A percentile compares a stretch with the other conserved stretches of the same genome.
These are phyloP conservation scores for Verasper variegatus DNA, from an alignment of 2,113 vertebrate species.

Conservation along the genomic window DNA sequence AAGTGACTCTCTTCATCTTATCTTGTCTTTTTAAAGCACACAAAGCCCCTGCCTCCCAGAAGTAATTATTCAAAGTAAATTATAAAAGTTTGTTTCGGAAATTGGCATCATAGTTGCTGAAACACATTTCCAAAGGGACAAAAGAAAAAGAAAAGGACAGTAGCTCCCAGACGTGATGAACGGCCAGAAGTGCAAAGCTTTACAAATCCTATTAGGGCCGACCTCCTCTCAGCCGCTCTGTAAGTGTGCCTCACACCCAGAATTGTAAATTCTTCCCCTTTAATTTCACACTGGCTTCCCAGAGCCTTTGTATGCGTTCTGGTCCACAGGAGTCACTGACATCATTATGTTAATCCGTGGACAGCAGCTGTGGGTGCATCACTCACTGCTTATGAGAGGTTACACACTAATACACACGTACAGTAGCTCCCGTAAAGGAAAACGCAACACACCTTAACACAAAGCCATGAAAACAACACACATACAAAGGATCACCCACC, in stretches of 20 bases:
- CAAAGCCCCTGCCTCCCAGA: background rate
- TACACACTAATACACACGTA: conserved; percentile 19
- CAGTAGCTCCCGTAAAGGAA: conserved; percentile 27
- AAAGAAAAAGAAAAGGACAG: conserved; percentile 30
- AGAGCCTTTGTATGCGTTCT: conserved; percentile 74
- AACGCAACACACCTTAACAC: conserved; percentile 25
- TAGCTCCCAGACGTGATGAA: conserved; percentile 27
- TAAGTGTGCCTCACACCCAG: conserved; percentile 52
- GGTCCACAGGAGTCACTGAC: conserved; percentile 69
- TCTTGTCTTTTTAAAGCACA: background rate
- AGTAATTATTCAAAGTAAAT: background rate
- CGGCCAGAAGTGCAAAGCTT: conserved; percentile 54
- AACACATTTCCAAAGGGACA: background rate
- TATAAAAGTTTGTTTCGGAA: conserved; percentile 13
- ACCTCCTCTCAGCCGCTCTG: conserved; percentile 27
- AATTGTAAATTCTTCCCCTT: conserved; percentile 73
- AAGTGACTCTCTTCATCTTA: background rate
- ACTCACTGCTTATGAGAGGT: conserved; percentile 54
- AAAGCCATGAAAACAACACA: conserved; percentile 12
- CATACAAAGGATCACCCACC: background rate
- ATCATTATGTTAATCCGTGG: conserved; percentile 81
- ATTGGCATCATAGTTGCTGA: conserved; percentile 1
- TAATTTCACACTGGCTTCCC: conserved; percentile 80
- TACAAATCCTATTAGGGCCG: conserved; percentile 70
- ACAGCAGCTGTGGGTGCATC: conserved; percentile 70